Evolutionary conservation across 1,140 invertebrate genomes (phyloP).

Genomic region (Drosophila micromelanica): DNA sequence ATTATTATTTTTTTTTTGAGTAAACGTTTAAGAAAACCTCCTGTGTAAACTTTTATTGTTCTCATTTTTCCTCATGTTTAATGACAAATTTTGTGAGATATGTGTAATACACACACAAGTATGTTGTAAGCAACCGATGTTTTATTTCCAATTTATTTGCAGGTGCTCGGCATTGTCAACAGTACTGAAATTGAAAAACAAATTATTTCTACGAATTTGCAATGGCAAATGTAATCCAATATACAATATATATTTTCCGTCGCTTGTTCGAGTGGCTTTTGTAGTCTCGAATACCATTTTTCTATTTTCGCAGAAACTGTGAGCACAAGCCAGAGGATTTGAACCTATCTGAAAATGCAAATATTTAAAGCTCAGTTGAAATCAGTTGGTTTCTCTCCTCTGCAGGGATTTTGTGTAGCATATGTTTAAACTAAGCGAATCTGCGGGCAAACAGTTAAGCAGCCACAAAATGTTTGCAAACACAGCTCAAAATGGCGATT

Average conservation of each 20-base stretch:
- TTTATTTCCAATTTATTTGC: neutral
- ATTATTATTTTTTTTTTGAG: no score
- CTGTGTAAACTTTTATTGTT: no score
- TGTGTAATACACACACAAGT: neutral
- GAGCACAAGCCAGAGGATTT: neutral
- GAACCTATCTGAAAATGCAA: neutral
- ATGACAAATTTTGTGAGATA: no score
- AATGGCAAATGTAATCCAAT: slow-evolving; percentile 49
- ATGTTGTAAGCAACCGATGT: slow-evolving; percentile 3
- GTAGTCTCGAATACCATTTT: neutral
- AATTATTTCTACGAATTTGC: slow-evolving; percentile 43
- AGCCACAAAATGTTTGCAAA: slow-evolving; percentile 23
- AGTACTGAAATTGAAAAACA: slow-evolving; percentile 27
- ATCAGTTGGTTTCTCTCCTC: slow-evolving; percentile 1
- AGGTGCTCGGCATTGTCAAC: neutral
- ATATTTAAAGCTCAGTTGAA: slow-evolving; percentile 19
- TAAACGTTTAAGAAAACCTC: no score
- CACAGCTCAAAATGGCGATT: slow-evolving; percentile 19
- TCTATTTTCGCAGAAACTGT: slow-evolving; percentile 19
- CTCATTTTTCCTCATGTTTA: no score
- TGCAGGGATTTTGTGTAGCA: neutral
- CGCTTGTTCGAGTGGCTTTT: slow-evolving; percentile 30
- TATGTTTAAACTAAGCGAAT: slow-evolving; percentile 35
- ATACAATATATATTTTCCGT: slow-evolving; percentile 41
- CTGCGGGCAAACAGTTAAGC: slow-evolving; percentile 2